Conservation (phyloP, 2,888 invertebrate genomes). For the Pinctada fucata region DNA sequence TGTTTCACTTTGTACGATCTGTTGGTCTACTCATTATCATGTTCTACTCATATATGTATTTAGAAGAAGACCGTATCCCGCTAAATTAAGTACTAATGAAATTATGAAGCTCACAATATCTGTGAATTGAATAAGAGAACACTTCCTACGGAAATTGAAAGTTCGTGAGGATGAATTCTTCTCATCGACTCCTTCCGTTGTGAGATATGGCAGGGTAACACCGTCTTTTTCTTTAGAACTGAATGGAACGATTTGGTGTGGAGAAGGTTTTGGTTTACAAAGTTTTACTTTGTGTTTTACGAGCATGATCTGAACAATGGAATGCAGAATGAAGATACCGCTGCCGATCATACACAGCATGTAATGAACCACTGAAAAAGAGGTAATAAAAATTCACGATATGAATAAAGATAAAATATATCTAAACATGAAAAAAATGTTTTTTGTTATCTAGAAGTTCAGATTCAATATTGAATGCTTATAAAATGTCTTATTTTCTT, state of each 20-base stretch:
- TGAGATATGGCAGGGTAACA: too few species aligned
- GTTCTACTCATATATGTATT: not conserved
- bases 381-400: not conserved
- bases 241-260: too few species aligned
- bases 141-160: too few species aligned
- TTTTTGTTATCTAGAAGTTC: not conserved
- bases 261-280: not conserved
- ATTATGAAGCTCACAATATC: not conserved
- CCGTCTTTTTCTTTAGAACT: too few species aligned
- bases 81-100: not conserved
- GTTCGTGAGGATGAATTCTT: too few species aligned
- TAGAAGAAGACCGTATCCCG: not conserved
- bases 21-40: too few species aligned
- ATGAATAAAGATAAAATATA: not conserved
- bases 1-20: too few species aligned
- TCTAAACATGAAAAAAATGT: not conserved
- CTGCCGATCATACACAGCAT: constrained; percentile 19
- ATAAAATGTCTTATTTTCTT: too few species aligned
- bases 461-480: too few species aligned
- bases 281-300: not conserved
- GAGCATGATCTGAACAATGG: not conserved
- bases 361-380: constrained; percentile 11
- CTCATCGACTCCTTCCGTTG: too few species aligned
- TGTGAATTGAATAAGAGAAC: not conserved
- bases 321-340: constrained; percentile 10